A percentile compares a stretch with the other conserved stretches of the same genome.
Conservation (phyloP, 2,797 vertebrate species). For the Thripadectes ignobilis region DNA sequence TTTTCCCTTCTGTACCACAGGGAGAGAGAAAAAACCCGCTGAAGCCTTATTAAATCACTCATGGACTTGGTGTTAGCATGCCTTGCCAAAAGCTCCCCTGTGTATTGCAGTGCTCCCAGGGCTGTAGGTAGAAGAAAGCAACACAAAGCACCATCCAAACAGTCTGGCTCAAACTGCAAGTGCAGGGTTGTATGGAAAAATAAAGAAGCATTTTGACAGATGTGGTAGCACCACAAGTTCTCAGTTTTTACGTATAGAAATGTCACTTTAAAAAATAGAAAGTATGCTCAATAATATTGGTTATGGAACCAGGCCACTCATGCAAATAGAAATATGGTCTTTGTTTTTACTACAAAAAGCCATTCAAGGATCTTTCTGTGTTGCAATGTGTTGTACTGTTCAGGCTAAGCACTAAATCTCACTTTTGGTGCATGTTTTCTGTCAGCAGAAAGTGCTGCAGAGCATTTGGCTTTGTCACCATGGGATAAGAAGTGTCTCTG, state of each 20-base stretch:
- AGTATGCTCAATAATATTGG: neutral
- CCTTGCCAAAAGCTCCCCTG: neutral
- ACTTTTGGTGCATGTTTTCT: neutral
- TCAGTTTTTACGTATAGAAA: neutral
- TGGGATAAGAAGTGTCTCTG: neutral
- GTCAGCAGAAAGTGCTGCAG: neutral
- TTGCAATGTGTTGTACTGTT: neutral
- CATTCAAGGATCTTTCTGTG: neutral
- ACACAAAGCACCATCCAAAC: neutral
- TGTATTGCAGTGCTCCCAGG: accelerated
- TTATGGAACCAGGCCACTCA: neutral
- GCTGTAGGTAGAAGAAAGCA: neutral
- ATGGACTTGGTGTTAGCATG: neutral
- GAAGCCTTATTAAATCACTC: neutral
- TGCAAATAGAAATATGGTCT: neutral
- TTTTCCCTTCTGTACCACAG: neutral
- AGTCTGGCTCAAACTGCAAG: neutral
- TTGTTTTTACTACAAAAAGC: neutral
- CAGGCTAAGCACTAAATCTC: neutral
- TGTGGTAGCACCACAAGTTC: neutral
- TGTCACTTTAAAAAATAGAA: neutral
- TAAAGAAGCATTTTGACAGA: slow-evolving; percentile 15
- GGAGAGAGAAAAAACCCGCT: neutral
- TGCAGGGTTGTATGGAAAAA: neutral
- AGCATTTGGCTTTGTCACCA: neutral